A percentile compares a stretch with the other conserved stretches of the same genome.
Conservation (phyloP, 2,113 vertebrate genomes). For the Todiramphus saurophagus region DNA sequence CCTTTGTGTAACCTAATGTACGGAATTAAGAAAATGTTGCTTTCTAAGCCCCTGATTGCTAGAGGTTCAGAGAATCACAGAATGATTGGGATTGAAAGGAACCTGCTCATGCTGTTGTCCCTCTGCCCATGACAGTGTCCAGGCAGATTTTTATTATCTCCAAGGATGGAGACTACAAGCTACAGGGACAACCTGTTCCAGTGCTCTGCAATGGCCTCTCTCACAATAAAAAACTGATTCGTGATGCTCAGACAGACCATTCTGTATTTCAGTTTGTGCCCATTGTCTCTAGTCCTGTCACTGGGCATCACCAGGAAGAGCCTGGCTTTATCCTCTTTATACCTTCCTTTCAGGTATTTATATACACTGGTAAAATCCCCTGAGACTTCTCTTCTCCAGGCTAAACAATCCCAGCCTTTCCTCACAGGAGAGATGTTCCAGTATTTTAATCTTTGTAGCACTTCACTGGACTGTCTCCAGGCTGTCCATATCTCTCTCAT, state of each 20-base stretch:
- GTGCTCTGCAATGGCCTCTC: not conserved
- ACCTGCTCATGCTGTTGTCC: not conserved
- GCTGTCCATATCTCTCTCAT: not conserved
- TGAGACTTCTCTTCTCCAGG: not conserved
- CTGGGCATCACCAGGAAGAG: not conserved
- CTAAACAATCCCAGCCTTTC: not conserved
- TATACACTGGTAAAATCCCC: not conserved
- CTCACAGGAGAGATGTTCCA: not conserved
- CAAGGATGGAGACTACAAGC: not conserved
- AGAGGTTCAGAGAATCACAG: not conserved
- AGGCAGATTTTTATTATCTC: not conserved
- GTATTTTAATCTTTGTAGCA: not conserved
- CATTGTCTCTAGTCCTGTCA: not conserved
- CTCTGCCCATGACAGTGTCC: not conserved
- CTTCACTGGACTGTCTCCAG: not conserved
- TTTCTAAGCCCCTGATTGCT: not conserved
- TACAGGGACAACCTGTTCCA: not conserved
- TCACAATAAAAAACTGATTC: not conserved
- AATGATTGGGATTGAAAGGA: not conserved
- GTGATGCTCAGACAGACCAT: not conserved
- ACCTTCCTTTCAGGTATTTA: not conserved
- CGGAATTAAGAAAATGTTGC: not conserved
- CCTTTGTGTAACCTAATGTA: not conserved
- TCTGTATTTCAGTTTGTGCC: not conserved
- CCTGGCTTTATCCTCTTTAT: fast-evolving